A percentile compares a stretch with the other conserved stretches of the same genome.
Evolutionary conservation across 2,113 vertebrate genomes (phyloP).

Genomic region (Psilopsiagon aymara): DNA sequence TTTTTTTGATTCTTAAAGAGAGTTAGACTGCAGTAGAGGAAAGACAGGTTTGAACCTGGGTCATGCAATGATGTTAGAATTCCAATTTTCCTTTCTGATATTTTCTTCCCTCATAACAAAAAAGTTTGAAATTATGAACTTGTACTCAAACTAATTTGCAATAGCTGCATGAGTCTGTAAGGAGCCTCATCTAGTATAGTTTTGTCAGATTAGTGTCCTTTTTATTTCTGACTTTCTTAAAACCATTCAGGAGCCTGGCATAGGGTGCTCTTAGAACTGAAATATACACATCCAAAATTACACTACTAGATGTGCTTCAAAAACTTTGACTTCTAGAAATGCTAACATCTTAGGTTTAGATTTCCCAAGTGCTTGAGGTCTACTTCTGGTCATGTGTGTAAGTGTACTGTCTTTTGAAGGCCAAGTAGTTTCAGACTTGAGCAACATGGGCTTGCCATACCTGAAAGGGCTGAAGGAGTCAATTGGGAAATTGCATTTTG

Average conservation of each 20-base stretch:
- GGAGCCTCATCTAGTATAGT: background rate
- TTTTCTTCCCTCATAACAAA: background rate
- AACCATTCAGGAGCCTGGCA: background rate
- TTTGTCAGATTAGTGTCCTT: background rate
- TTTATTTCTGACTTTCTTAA: background rate
- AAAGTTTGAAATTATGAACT: background rate
- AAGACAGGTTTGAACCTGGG: background rate
- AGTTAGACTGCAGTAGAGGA: background rate
- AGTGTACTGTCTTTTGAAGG: background rate
- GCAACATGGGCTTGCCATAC: background rate
- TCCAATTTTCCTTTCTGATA: background rate
- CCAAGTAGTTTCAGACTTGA: background rate
- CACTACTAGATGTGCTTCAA: background rate
- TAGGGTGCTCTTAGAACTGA: background rate
- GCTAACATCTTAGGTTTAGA: background rate
- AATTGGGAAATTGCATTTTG: background rate
- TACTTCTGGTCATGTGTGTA: background rate
- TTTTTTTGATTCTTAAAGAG: background rate
- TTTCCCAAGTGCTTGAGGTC: background rate
- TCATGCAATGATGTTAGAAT: background rate
- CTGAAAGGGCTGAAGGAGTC: background rate
- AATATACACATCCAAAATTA: background rate
- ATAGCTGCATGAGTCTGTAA: background rate
- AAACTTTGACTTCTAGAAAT: fast-evolving
- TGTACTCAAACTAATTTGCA: background rate